phyloP scores from a whole-genome alignment of 1,140 invertebrate genomes.

The Aphis gossypii region DNA sequence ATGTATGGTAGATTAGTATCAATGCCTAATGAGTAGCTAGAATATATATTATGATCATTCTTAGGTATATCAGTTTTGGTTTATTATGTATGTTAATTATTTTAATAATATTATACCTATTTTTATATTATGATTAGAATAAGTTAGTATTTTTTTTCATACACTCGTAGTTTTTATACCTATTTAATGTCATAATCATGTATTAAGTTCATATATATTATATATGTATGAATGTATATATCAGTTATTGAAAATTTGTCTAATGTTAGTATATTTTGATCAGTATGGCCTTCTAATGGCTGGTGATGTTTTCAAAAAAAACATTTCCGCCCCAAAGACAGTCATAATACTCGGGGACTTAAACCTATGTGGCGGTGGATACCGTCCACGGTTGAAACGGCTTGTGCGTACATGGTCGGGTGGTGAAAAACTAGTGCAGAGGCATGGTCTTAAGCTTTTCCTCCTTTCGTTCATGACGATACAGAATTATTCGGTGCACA shows the following conservation, averaged over 20 bases:
- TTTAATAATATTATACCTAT: background rate
- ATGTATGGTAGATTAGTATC: background rate
- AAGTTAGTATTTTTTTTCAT: background rate
- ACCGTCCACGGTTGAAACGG: slow-evolving; percentile 2
- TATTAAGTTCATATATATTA: background rate
- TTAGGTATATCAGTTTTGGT: too few relatives aligned
- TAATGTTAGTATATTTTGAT: background rate
- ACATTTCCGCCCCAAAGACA: slow-evolving; percentile 32
- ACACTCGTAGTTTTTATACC: background rate
- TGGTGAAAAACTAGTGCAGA: background rate
- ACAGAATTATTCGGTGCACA: slow-evolving; percentile 52
- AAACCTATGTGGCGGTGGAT: background rate
- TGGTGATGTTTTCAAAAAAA: background rate
- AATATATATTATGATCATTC: background rate
- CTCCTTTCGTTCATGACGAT: slow-evolving; percentile 49
- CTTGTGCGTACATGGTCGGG: background rate
- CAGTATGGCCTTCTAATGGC: background rate
- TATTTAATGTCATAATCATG: background rate
- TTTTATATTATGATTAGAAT: background rate
- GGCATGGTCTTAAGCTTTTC: slow-evolving; percentile 34
- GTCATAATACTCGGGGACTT: slow-evolving; percentile 32
- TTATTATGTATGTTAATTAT: background rate
- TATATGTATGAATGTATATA: background rate
- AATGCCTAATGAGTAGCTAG: background rate
- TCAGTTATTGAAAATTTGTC: background rate